Evolutionary conservation across 2,888 invertebrate genomes (phyloP).

Genomic region (Thyatira batis): DNA sequence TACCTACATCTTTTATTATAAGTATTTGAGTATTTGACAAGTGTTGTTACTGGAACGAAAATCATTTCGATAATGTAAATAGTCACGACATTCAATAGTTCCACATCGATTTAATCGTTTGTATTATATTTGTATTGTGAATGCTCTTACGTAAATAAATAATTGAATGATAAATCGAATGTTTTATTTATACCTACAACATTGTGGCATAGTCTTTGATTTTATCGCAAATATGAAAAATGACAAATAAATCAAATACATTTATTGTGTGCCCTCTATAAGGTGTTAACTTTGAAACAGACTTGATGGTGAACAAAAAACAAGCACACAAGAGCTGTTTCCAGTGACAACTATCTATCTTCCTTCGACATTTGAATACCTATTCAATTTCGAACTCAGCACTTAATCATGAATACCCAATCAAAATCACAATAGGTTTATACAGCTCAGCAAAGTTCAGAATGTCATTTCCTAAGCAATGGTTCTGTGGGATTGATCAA

Average conservation of each 20-base stretch:
- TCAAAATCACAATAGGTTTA: conserved; percentile 14
- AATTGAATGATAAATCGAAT: no score
- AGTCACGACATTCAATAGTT: background rate
- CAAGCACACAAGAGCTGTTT: conserved; percentile 14
- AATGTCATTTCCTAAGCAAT: conserved; percentile 9
- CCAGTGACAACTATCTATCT: conserved; percentile 15
- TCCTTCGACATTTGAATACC: conserved; percentile 14
- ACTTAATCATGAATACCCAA: conserved; percentile 19
- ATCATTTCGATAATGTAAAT: background rate
- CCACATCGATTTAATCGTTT: background rate
- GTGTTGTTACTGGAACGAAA: background rate
- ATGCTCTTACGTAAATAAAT: background rate
- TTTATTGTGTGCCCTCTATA: no score
- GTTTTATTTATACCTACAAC: no score
- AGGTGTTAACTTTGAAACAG: no score
- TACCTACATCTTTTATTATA: background rate
- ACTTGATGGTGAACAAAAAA: no score
- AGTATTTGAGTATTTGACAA: background rate
- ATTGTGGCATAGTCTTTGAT: no score
- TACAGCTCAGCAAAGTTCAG: conserved; percentile 7
- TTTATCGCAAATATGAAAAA: no score
- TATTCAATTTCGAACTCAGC: conserved; percentile 11
- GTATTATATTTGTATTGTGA: background rate
- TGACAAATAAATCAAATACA: no score
- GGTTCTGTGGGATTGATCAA: conserved; percentile 7